Percentiles rank a stretch among this genome's conserved stretches.
Conservation (phyloP, 2,888 invertebrate genomes). For the Mycalesis mineus region DNA sequence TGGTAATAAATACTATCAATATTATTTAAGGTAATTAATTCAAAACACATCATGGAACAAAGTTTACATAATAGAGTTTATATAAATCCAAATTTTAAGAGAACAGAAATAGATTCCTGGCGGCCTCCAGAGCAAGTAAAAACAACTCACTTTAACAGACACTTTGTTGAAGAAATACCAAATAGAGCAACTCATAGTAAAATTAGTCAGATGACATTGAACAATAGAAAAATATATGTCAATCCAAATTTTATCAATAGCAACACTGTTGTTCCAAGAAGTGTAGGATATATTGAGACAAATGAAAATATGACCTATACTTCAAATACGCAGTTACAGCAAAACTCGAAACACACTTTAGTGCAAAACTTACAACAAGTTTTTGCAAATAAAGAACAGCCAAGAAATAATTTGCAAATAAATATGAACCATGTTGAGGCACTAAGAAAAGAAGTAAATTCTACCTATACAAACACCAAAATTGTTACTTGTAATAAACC, state of each 20-base stretch:
- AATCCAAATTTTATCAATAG: conserved; percentile 66
- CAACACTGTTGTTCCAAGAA: conserved; percentile 16
- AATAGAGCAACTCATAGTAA: conserved; percentile 24
- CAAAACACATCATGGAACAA: conserved; percentile 35
- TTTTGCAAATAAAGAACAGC: not conserved
- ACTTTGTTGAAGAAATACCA: conserved; percentile 41
- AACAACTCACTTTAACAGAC: conserved; percentile 56
- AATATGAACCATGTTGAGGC: not conserved
- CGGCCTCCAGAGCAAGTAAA: conserved; percentile 20
- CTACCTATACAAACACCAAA: conserved; percentile 52
- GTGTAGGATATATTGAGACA: not conserved
- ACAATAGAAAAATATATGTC: conserved; percentile 59
- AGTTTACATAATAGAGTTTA: conserved; percentile 50
- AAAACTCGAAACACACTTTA: conserved; percentile 29
- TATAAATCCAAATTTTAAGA: conserved; percentile 67
- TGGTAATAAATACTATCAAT: conserved; percentile 85
- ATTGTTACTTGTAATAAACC: not conserved
- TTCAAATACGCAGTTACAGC: conserved; percentile 4
- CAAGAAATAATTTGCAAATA: not conserved
- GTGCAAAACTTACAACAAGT: conserved; percentile 16
- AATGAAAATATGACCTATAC: conserved; percentile 7
- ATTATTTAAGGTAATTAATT: conserved; percentile 50
- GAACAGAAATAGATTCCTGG: conserved; percentile 25
- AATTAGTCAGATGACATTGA: conserved; percentile 16
- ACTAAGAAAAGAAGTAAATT: conserved; percentile 67